Base-by-base conservation (phyloP, 2,797 vertebrate species). In the Gobionotothen gibberifrons region DNA sequence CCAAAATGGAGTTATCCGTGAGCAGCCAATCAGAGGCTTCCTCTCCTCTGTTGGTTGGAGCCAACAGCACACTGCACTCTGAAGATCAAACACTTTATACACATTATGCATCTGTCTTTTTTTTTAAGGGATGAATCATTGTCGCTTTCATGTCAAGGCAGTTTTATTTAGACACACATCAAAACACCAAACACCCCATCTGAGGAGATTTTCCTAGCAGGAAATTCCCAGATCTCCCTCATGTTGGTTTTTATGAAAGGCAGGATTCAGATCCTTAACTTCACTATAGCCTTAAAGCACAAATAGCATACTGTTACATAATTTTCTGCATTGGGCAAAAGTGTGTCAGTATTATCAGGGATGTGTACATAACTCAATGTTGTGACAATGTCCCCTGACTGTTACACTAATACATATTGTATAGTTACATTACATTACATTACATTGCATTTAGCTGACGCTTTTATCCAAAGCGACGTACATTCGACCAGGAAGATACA, bases 1-100 rank as follows among this genome's bases (percentile, higher is more conserved):
- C 94, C 93, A 95, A 95, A 95, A 95, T 95, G 94, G 94, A 95
- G 94, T 93, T 94, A 82, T 85, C 61, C 76, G 44, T 55, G 81
- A 78, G 16, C 91, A 90, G 87, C 93, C 94, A 94, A 95, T 95
- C 89, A 92, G 70, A 86, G 85, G 86, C 83, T 91, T 88, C 81
- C 79, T 70, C 87, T 85, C 85, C 78, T 75, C 84, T 29, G 90
- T 82, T 85, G 87, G 88, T 81, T 84, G 83, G 80, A 86, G 75
- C 58, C 74, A 66, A 17, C 63, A 21, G 46, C 73, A 69, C 79
- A 46, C 81, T 54, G 76, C 70, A 21, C 70, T 22, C 72, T 19
- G 7, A 52, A 22, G 56, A 84, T 61, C 54, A 82, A 21, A 72
- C 71, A n/a, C 60, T 63, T 1, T 36, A 36, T 36, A 26, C 55